phyloP scores from a whole-genome alignment of 2,888 invertebrate genomes.

The Beris chalybata region DNA sequence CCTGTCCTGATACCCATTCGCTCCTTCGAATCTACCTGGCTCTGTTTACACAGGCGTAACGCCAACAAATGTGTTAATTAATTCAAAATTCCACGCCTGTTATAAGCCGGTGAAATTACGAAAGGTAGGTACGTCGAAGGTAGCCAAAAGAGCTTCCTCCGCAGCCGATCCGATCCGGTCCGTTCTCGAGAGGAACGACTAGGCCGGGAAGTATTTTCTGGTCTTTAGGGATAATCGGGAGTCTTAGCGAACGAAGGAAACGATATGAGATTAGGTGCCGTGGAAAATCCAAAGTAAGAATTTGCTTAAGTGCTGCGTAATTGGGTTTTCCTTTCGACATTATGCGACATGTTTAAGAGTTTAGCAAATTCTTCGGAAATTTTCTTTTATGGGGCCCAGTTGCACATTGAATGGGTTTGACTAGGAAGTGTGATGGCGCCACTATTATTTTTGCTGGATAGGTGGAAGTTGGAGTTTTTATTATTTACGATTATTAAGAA shows the following conservation, averaged over 20 bases:
- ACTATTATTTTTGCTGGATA: no score
- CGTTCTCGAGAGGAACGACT: not conserved
- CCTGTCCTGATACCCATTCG: not conserved
- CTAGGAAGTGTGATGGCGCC: no score
- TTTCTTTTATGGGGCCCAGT: no score
- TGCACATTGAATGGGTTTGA: no score
- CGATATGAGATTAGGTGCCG: slow-evolving; percentile 29
- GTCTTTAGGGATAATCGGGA: slow-evolving; percentile 25
- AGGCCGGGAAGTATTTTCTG: slow-evolving; percentile 20
- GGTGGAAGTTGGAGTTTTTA: no score
- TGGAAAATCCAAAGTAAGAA: slow-evolving; percentile 27
- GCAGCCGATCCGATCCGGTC: not conserved
- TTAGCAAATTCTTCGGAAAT: not conserved
- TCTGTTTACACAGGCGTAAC: slow-evolving; percentile 30
- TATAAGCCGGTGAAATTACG: slow-evolving; percentile 9
- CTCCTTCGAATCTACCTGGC: slow-evolving; percentile 18
- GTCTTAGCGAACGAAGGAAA: slow-evolving; percentile 23
- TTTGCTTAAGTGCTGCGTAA: slow-evolving; percentile 28
- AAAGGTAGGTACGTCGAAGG: slow-evolving; percentile 6
- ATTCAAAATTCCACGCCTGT: slow-evolving; percentile 32
- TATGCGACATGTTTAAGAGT: slow-evolving; percentile 24
- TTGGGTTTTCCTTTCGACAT: slow-evolving; percentile 28
- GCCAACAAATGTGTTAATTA: slow-evolving; percentile 31
- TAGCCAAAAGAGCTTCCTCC: slow-evolving; percentile 7
- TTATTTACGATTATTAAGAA: no score